Conservation (phyloP, 2,888 invertebrate species). For the Cataglyphis cursor region DNA sequence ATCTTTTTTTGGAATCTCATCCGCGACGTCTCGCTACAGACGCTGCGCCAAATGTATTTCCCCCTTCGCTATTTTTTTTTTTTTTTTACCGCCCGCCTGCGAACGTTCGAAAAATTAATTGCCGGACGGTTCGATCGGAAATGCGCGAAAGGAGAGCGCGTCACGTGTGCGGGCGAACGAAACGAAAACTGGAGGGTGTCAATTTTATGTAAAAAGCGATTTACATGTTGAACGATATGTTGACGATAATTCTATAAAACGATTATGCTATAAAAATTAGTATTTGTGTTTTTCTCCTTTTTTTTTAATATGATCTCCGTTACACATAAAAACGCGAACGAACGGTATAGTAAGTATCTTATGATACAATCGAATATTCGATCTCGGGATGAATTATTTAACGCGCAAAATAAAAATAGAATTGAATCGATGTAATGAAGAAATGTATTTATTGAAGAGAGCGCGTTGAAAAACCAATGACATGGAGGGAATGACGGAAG, state of each 20-base stretch:
- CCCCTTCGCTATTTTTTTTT: conserved; percentile 72
- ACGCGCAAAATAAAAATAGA: conserved; percentile 30
- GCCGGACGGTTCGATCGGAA: conserved; percentile 49
- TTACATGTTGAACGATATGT: conserved; percentile 45
- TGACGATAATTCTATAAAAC: conserved; percentile 55
- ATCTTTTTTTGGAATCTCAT: conserved; percentile 71
- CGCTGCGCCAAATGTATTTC: conserved; percentile 76
- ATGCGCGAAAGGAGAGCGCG: conserved; percentile 51
- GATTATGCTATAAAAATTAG: conserved; percentile 39
- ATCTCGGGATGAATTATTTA: conserved; percentile 29
- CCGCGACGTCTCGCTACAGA: conserved; percentile 71
- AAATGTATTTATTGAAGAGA: conserved; percentile 1
- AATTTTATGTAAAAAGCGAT: conserved; percentile 51
- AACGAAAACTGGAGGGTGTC: conserved; percentile 52
- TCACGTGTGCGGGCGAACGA: conserved; percentile 43
- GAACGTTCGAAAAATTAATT: conserved; percentile 57
- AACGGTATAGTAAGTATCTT: conserved; percentile 10
- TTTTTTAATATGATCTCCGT: conserved; percentile 2
- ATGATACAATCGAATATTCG: conserved; percentile 20
- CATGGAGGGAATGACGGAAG: neutral
- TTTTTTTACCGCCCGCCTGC: conserved; percentile 72
- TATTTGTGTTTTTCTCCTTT: conserved; percentile 28
- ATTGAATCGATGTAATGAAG: conserved; percentile 3
- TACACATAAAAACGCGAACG: conserved; percentile 3
- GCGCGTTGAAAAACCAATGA: conserved; percentile 16